Evolutionary conservation across 2,888 invertebrate species (phyloP), one percentile per base, ranked within the genome.

Genomic region (Tineola bisselliella): DNA sequence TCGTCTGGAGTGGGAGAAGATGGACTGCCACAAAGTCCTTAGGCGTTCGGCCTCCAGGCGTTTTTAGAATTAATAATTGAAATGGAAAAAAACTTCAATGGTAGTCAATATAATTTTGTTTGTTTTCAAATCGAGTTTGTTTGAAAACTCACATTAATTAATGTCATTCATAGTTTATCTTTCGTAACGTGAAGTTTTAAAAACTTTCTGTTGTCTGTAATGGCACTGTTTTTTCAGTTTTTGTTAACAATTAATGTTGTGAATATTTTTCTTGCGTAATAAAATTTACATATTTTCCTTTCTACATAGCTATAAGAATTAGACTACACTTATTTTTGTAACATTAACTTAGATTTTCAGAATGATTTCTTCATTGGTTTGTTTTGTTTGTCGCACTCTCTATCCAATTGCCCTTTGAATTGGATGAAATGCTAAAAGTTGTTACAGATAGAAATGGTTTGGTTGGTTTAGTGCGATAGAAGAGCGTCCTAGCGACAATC

Each of bases 401-500:
- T 48, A 48, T 48, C 48, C 48, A 48, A 48, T 48, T 48, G 15
- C 48, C 48, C 15, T 48, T 15, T 48, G 38, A 48, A 48, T 48
- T 48, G 48, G 15, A 17, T 38, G 38, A 10, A 38, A 38, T 38
- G 10, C 6, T 18, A 10, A 54, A 54, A 25, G 54, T 54, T 13
- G 54, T 58, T 33, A 15, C 17, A 58, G 58, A 58, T 33, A 10
- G 33, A 33, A 33, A 58, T 58, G 6, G 56, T 56, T 56, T 58
- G 33, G 33, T 56, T 56, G 30, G 56, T 56, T 58, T 58, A 58
- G 61, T 25, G 61, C 68, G 59, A 38, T 19, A 33, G 19, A 11
- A 10, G 60, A 31, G 30, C 60, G 31, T 30, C 31, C 17, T 15
- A 13, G 70, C 74, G 73, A 68, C 79, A 30, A 86, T 86, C 86